Conservation (phyloP, 2,113 vertebrate species). For the Haemorhous mexicanus region DNA sequence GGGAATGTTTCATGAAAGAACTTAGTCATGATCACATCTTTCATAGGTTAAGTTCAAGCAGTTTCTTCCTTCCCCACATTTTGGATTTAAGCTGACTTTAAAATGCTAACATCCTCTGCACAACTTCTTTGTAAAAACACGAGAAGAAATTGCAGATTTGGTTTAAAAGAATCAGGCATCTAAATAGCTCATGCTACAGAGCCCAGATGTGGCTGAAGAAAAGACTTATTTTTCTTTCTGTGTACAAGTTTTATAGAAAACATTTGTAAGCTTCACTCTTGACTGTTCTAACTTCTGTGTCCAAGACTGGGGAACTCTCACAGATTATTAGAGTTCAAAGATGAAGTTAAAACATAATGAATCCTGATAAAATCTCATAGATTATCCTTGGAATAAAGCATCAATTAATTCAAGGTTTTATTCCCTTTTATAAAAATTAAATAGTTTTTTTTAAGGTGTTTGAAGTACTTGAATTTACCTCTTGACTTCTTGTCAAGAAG, state of each 20-base stretch:
- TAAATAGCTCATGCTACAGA: background rate
- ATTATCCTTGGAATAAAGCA: background rate
- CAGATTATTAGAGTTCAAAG: background rate
- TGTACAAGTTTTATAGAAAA: background rate
- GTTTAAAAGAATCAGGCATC: background rate
- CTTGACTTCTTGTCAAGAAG: conserved; percentile 12
- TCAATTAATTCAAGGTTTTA: background rate
- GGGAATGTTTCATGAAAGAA: background rate
- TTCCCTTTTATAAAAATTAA: background rate
- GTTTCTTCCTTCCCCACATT: background rate
- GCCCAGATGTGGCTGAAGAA: background rate
- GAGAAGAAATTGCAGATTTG: background rate
- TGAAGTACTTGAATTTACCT: background rate
- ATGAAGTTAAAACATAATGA: background rate
- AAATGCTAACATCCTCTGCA: background rate
- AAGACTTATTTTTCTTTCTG: background rate
- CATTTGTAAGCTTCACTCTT: background rate
- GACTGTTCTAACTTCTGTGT: background rate
- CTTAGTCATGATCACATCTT: background rate
- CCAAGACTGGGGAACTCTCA: background rate
- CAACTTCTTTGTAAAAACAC: background rate
- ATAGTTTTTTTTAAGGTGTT: background rate
- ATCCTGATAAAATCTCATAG: background rate
- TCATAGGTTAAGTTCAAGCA: background rate
- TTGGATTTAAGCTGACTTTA: background rate